phyloP scores from a whole-genome alignment of 1,140 invertebrate species.

The Tribolium castaneum region DNA sequence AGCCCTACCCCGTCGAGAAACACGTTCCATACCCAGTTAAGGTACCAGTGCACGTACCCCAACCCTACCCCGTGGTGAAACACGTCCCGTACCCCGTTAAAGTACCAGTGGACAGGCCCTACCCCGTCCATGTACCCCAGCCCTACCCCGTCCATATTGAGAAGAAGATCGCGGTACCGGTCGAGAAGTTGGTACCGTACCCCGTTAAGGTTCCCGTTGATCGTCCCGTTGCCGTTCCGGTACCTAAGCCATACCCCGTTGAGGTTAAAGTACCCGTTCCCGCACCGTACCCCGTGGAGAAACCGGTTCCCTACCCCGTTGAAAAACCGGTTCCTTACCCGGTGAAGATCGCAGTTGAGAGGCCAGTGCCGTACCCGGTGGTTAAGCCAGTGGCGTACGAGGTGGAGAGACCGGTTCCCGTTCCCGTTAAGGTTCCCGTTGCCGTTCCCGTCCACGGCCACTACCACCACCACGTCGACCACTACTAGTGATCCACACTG shows the following conservation, averaged over 20 bases:
- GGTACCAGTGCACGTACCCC: conserved; percentile 72
- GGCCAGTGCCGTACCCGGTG: conserved; percentile 67
- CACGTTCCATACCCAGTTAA: conserved; percentile 72
- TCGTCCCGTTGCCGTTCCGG: conserved; percentile 72
- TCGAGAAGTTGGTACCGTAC: conserved; percentile 74
- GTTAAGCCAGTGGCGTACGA: conserved; percentile 67
- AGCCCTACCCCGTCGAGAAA: conserved; percentile 79
- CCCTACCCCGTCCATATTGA: conserved; percentile 72
- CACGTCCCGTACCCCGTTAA: conserved; percentile 73
- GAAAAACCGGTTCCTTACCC: conserved; percentile 70
- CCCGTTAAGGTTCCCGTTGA: conserved; percentile 79
- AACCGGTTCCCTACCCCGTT: conserved; percentile 66
- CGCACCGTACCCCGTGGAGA: conserved; percentile 75
- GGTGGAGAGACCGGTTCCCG: conserved; percentile 65
- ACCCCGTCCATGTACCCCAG: conserved; percentile 72
- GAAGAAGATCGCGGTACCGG: conserved; percentile 71
- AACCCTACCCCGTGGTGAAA: conserved; percentile 74
- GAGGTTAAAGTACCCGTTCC: conserved; percentile 73
- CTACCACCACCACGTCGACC: conserved; percentile 30
- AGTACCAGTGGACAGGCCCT: conserved; percentile 70
- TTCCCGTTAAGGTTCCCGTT: conserved; percentile 63
- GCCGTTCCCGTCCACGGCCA: conserved; percentile 45
- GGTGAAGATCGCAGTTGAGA: conserved; percentile 71
- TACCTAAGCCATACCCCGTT: conserved; percentile 71
- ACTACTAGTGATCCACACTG: conserved; percentile 56